phyloP scores from a whole-genome alignment of 2,797 vertebrate genomes.

The Bradypodion ventrale region DNA sequence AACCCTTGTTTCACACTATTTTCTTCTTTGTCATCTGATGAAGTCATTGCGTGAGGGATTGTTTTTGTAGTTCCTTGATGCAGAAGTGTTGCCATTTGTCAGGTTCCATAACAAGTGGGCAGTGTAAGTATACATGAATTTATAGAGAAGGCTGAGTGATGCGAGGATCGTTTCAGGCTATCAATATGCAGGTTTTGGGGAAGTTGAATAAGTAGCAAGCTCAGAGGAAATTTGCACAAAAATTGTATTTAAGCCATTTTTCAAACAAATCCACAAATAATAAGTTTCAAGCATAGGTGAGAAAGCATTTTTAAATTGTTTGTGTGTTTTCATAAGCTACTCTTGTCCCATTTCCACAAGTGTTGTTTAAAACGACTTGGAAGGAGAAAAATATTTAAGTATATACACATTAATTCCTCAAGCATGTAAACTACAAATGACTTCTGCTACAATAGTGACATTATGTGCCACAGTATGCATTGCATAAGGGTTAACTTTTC shows the following conservation, averaged over 20 bases:
- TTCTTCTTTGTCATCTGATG: background rate
- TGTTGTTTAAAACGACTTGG: background rate
- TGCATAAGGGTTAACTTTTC: background rate
- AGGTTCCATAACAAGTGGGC: background rate
- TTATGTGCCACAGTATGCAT: background rate
- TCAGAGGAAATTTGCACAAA: background rate
- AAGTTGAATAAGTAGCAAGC: background rate
- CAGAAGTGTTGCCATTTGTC: background rate
- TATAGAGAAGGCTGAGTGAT: background rate
- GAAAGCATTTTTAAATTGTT: background rate
- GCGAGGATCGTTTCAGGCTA: background rate
- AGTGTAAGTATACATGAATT: background rate
- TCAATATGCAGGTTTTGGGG: background rate
- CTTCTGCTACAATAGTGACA: background rate
- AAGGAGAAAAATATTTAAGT: background rate
- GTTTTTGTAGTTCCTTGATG: background rate
- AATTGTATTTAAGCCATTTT: background rate
- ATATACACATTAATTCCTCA: background rate
- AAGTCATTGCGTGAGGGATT: background rate
- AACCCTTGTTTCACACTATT: background rate
- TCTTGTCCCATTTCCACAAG: background rate
- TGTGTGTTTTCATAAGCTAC: background rate
- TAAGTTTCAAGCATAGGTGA: background rate
- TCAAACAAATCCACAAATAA: background rate
- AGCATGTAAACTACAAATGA: background rate